Conservation (phyloP, 2,797 vertebrate genomes). For the Macropodus opercularis region DNA sequence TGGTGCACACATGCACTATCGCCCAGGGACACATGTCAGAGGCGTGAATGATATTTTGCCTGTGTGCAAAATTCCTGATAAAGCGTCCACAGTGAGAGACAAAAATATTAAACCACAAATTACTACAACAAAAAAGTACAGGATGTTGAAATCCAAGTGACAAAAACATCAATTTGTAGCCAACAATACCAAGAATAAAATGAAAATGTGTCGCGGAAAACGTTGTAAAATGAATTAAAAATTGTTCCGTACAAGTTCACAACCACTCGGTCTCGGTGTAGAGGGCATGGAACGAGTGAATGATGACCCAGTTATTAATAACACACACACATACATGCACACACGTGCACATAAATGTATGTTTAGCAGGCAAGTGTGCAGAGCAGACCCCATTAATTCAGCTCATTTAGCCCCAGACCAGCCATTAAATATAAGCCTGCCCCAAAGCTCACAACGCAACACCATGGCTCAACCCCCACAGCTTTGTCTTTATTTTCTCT, state of each 20-base stretch:
- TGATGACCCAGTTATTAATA: constrained; percentile 75
- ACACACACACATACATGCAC: constrained; percentile 27
- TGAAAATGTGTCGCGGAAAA: constrained; percentile 2
- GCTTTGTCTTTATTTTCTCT: constrained; percentile 34
- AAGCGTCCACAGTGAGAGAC: constrained; percentile 17
- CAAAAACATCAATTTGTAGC: constrained; percentile 16
- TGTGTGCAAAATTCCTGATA: constrained; percentile 68
- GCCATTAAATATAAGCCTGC: constrained; percentile 79
- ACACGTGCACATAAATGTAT: constrained; percentile 52
- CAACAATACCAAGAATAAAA: neutral
- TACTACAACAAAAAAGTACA: constrained; percentile 6
- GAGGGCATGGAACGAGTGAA: constrained; percentile 66
- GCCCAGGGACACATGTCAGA: constrained; percentile 46
- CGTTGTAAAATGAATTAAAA: constrained; percentile 19
- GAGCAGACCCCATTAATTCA: constrained; percentile 81
- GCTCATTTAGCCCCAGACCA: constrained; percentile 81
- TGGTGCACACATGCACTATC: constrained; percentile 39
- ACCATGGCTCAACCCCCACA: constrained; percentile 59
- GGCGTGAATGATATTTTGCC: constrained; percentile 69
- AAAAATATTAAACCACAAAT: constrained; percentile 23
- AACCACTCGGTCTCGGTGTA: constrained; percentile 41
- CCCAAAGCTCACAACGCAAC: constrained; percentile 65
- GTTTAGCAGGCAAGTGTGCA: constrained; percentile 77
- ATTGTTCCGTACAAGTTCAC: constrained; percentile 47
- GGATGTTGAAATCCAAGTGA: neutral